phyloP scores from a whole-genome alignment of 53 echinoderm and acorn worm species.

The Glandiceps talaboti region DNA sequence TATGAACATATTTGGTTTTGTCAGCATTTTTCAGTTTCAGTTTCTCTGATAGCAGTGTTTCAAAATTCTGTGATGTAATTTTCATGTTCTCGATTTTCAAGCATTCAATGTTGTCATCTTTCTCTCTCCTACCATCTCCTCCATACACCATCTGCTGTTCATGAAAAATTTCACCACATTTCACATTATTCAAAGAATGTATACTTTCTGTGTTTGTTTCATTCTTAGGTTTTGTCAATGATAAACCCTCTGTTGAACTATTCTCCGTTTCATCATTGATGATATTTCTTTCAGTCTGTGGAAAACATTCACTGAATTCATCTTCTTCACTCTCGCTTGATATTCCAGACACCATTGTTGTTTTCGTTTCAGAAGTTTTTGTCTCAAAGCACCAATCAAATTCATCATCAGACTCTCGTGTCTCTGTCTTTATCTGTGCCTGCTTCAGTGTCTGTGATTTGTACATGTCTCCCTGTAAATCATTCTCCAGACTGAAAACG shows the following conservation, averaged over 20 bases:
- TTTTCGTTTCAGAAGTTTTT: too few relatives aligned
- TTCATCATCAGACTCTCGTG: not conserved
- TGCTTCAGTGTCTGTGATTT: not conserved
- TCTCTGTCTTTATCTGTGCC: not conserved
- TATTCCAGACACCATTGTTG: not conserved
- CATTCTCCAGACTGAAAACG: not conserved
- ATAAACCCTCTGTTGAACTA: not conserved
- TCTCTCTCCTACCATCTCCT: not conserved
- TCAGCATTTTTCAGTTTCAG: not conserved
- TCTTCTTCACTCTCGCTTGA: not conserved
- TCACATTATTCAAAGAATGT: too few relatives aligned
- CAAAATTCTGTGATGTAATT: not conserved
- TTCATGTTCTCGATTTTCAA: not conserved
- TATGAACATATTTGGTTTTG: not conserved
- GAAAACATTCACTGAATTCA: not conserved
- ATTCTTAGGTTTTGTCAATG: not conserved
- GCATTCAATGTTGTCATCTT: not conserved
- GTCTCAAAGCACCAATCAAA: not conserved
- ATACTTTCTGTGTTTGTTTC: not conserved
- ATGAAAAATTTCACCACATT: not conserved
- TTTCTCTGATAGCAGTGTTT: not conserved
- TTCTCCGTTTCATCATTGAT: not conserved
- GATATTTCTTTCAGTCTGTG: not conserved
- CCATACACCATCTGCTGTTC: not conserved
- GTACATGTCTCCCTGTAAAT: not conserved